phyloP scores from a whole-genome alignment of 2,113 vertebrate genomes.

The Corapipo altera region DNA sequence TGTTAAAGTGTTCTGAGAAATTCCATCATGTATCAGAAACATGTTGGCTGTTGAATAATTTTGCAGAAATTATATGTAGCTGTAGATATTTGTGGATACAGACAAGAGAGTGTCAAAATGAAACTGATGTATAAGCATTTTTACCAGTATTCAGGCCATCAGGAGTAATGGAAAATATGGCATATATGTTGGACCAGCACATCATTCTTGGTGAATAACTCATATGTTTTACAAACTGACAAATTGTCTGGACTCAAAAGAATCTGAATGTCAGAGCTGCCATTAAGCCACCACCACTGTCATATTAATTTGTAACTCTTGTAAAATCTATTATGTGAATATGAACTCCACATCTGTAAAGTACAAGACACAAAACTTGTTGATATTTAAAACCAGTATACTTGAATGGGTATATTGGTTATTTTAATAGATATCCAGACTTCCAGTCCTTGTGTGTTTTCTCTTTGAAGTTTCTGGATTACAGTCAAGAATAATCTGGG shows the following conservation, averaged over 20 bases:
- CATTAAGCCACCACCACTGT: background rate
- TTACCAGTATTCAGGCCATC: background rate
- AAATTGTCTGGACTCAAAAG: background rate
- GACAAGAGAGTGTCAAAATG: background rate
- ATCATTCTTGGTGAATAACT: background rate
- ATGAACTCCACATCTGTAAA: background rate
- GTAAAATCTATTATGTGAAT: background rate
- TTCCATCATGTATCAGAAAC: background rate
- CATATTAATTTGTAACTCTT: background rate
- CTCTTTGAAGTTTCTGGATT: conserved; percentile 58
- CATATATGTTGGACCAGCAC: background rate
- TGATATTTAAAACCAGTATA: background rate
- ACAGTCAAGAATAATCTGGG: conserved; percentile 31
- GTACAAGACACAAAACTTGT: background rate
- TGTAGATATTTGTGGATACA: background rate
- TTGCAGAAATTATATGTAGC: background rate
- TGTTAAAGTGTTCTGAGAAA: background rate
- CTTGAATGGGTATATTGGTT: background rate
- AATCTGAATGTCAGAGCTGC: background rate
- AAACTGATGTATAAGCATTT: background rate
- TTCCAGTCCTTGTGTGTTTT: conserved; percentile 46
- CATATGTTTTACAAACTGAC: background rate
- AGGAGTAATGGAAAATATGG: background rate
- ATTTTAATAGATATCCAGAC: conserved; percentile 25
- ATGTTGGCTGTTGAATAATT: background rate